phyloP scores from a whole-genome alignment of 1,140 invertebrate genomes.

The Penaeus japonicus region DNA sequence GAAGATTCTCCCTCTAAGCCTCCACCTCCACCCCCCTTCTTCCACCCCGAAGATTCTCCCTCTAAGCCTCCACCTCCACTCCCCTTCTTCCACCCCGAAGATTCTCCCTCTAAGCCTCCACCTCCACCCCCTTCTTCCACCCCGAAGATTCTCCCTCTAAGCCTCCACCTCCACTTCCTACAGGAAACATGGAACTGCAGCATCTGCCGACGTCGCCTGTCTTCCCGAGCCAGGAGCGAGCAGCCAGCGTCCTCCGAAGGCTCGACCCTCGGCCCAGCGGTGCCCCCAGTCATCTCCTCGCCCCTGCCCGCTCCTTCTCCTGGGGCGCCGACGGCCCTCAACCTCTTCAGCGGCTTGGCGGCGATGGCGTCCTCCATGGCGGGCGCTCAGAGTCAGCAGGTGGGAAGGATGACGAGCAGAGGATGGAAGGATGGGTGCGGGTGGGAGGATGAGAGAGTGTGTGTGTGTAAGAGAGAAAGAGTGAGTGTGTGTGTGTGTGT shows the following conservation, averaged over 20 bases:
- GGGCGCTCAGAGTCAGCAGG: slow-evolving; percentile 6
- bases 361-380: slow-evolving; percentile 53
- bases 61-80: no score
- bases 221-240: slow-evolving; percentile 69
- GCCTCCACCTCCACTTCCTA: slow-evolving; percentile 4
- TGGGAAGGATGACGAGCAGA: no score
- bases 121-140: not conserved
- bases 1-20: no score
- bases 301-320: slow-evolving; percentile 54
- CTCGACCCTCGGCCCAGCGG: slow-evolving; percentile 27
- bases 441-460: no score
- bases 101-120: no score
- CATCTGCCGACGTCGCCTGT: slow-evolving; percentile 80
- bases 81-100: not conserved
- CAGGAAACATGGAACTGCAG: slow-evolving; percentile 81
- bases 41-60: no score
- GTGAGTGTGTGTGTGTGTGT: no score
- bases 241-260: slow-evolving; percentile 50
- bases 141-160: not conserved
- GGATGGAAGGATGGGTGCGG: not conserved
- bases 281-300: slow-evolving; percentile 50
- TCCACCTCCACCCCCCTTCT: no score
- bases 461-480: no score
- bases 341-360: slow-evolving; percentile 55
- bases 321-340: slow-evolving; percentile 59